phyloP scores from a whole-genome alignment of 2,797 vertebrate genomes.

The Cebuella pygmaea region DNA sequence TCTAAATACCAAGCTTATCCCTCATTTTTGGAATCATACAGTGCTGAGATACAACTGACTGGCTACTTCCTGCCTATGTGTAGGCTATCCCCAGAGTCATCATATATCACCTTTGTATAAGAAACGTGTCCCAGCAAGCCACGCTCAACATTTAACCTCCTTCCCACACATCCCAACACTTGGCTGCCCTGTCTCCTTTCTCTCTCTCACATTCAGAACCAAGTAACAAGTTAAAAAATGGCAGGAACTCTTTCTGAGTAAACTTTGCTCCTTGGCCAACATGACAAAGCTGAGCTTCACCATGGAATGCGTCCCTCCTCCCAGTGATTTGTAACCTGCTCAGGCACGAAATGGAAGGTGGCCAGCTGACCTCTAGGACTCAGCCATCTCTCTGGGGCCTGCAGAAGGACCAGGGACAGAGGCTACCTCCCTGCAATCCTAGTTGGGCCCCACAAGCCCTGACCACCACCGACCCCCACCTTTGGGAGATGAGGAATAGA shows the following conservation, averaged over 20 bases:
- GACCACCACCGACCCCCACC: background rate
- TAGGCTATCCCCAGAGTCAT: background rate
- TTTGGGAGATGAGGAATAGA: background rate
- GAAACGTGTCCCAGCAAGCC: background rate
- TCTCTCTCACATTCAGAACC: background rate
- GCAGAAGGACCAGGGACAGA: background rate
- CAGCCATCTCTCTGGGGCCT: background rate
- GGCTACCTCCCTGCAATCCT: background rate
- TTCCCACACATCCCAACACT: background rate
- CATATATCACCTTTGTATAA: background rate
- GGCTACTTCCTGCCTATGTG: background rate
- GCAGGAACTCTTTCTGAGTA: conserved; percentile 13
- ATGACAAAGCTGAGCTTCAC: background rate
- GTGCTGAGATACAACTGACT: background rate
- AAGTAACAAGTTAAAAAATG: conserved; percentile 50
- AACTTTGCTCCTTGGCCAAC: conserved; percentile 10
- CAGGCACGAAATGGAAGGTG: background rate
- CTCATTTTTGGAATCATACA: background rate
- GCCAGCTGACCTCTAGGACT: background rate
- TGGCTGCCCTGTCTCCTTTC: background rate
- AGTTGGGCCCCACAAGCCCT: background rate
- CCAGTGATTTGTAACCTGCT: background rate
- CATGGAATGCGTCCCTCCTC: background rate
- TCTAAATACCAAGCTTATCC: background rate
- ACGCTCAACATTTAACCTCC: background rate